Evolutionary conservation across 2,797 vertebrate genomes (phyloP).

Genomic region (Pelochelys cantorii): DNA sequence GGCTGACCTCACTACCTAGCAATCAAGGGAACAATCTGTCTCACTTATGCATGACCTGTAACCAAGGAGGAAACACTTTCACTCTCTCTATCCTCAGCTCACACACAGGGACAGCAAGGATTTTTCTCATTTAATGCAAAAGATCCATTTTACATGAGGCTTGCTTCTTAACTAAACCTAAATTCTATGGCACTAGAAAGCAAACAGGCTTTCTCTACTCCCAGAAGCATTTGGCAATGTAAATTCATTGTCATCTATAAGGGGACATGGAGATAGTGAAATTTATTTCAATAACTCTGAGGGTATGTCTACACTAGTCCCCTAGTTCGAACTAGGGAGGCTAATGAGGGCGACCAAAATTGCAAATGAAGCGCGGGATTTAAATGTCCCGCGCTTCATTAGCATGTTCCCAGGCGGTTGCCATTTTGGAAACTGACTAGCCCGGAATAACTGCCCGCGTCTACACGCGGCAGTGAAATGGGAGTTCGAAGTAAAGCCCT

Average conservation of each 20-base stretch:
- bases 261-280: background rate
- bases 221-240: background rate
- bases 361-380: no score
- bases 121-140: constrained; percentile 11
- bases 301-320: no score
- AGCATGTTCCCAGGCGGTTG: no score
- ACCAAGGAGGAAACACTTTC: background rate
- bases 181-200: background rate
- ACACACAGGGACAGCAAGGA: background rate
- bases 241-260: background rate
- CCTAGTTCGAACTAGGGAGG: no score
- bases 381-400: no score
- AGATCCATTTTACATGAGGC: background rate
- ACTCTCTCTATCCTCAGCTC: background rate
- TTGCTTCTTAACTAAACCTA: background rate
- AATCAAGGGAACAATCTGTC: constrained; percentile 49
- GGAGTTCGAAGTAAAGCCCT: no score
- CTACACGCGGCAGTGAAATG: no score
- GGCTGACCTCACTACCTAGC: background rate
- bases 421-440: no score
- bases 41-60: constrained; percentile 38
- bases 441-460: no score
- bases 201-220: background rate
- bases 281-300: background rate
- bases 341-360: no score